Base-by-base conservation (phyloP, 2,113 vertebrate species). In the Megaceryle torquata region DNA sequence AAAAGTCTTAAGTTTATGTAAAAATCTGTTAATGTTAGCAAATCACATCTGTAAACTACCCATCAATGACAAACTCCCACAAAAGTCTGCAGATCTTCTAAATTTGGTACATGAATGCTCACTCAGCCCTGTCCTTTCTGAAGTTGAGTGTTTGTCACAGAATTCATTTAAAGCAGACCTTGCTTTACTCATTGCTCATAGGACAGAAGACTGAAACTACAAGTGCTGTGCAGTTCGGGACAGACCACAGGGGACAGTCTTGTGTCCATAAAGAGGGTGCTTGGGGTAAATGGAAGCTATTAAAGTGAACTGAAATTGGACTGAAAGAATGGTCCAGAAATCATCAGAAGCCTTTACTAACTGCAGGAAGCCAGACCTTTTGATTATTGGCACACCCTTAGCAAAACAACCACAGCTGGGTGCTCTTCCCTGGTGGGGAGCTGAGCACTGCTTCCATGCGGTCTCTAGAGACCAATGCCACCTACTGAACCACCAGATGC, bases 391-490 rank as follows among this genome's bases (percentile, higher is more conserved):
- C 75, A 77, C 64, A 68, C 41, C 46, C 53, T 81, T 43, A 21
- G 63, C 54, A 79, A 54, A 54, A 43, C n/a, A 25, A 1, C 2
- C 0, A 6, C 87, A 85, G 75, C 53, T 48, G 88, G 69, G 19
- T 56, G 61, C 26, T 89, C 22, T 39, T 93, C 65, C 29, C 46
- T 7, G 20, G 6, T 0, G 22, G 16, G 56, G 74, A 54, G 64
- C 44, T 0, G 3, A 76, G 33, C 5, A 0, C 24, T 18, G 15
- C 28, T 39, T 26, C 18, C 33, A 12, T 1, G 4, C 3, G 1
- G 4, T 65, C 48, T 60, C 67, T 20, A 39, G 51, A 53, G 35
- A 53, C 8, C 75, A n/a, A 26, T 76, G 79, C 67, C 85, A 71
- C 63, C n/a, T 13, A 1, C 70, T 41, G 92, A 85, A 48, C 48